Evolutionary conservation across 2,888 invertebrate genomes (phyloP), one percentile per base, ranked within the genome.

Genomic region (Drosophila niveifrons): DNA sequence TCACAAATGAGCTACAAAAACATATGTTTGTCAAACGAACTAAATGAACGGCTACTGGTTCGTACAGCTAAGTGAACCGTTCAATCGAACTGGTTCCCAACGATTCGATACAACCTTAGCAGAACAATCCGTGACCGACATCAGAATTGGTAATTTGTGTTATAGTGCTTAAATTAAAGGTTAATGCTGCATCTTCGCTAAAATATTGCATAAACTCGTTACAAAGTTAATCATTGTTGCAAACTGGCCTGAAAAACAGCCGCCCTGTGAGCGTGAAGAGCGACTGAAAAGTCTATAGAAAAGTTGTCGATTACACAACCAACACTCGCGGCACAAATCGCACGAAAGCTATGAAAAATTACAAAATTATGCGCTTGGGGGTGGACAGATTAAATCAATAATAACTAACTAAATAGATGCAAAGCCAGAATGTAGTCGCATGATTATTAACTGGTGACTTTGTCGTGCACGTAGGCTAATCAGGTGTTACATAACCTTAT

Each of bases 291-390:
- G 11, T 28, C 29, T 13, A 44, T 53, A 62, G 46, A 75, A 75
- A 65, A 56, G 31, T 55, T 44, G 62, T 31, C 63, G 85, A 77
- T 82, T 82, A 83, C 82, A 83, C 82, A 83, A 83, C 88, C 82
- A 83, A 83, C 88, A 88, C 50, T 43, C 44, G 58, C 55, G 23
- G 18, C 55, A 41, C 61, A 62, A 59, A 41, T 39, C 62, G 56
- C 68, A 53, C 44, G 57, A 41, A n/a, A 59, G 43, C 41, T 15
- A 29, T 66, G 65, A 75, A 71, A 84, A 78, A 78, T 66, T 13
- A 29, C 18, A 36, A 17, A 68, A 76, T 75, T 72, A 63, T 84
- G 46, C 67, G 18, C 15, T 50, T 50, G 18, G 15, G 47, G 39
- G 50, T 50, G 17, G 17, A 8, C 55, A 41, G 23, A 55, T 51